Base-by-base conservation (phyloP, 2,113 vertebrate species). In the Clarias batrachus region DNA sequence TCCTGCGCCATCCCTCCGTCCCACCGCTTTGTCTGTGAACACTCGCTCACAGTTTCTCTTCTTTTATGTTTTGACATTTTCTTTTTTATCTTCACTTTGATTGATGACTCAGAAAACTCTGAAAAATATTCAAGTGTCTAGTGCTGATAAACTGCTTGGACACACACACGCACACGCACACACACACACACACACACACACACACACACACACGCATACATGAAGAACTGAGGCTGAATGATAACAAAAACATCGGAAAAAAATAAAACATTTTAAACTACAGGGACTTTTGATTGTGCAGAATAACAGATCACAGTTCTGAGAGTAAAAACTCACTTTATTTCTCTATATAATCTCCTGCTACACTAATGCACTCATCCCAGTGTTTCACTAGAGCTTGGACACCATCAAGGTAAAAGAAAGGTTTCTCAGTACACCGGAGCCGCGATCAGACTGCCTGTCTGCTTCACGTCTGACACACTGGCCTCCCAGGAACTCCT, bases 21-120 rank as follows among this genome's bases (percentile, higher is more conserved):
- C 17, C 33, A 27, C 23, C 27, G 89, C 90, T 90, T 85, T 89
- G 91, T 88, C 79, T 88, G 88, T 30, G 25, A 70, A 71, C 8
- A 74, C 21, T 37, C 54, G 7, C 10, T 66, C 66, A 16, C 48
- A 21, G 41, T 83, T 81, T 81, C 25, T 52, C 65, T 70, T 48
- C 33, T 81, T 68, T 70, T 54, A 21, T 8, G 59, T 33, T 56
- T 59, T 86, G 27, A 71, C 63, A 19, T 33, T 57, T 60, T 68
- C 9, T 54, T 68, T 82, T 37, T 83, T 71, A 57, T 57, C 66
- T 54, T 19, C 71, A 52, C 25, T 63, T 77, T 63, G 83, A 76
- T 84, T 62, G 57, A 76, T 85, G 83, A 85, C 17, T 85, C 70
- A 84, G 23, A 73, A 41, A 41, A 76, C 2, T 21, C 48, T 48